These are phyloP conservation scores for Drosophila albomicans DNA, from an alignment of 1,140 invertebrate genomes.

Conservation along the genomic window DNA sequence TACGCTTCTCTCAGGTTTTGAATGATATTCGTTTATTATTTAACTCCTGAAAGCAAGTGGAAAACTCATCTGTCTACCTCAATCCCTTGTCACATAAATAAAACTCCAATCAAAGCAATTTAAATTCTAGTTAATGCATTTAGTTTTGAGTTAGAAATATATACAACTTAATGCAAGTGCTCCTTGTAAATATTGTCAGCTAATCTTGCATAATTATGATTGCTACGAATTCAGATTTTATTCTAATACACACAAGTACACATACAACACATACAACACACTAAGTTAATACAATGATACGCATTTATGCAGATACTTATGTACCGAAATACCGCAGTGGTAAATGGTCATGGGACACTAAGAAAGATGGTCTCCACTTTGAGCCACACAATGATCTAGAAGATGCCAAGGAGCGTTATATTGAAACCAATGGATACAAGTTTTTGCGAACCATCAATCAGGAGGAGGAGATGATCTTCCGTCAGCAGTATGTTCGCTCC, in stretches of 20 bases:
- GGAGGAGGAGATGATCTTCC: conserved; percentile 72
- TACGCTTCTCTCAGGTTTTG: no score
- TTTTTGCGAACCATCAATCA: conserved; percentile 66
- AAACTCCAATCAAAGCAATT: no score
- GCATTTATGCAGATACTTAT: conserved; percentile 54
- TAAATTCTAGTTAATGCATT: no score
- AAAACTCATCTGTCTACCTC: no score
- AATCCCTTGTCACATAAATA: no score
- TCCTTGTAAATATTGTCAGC: no score
- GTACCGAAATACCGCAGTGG: conserved; percentile 64
- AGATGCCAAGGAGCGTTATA: conserved; percentile 49
- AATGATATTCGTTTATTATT: no score
- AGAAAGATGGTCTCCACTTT: conserved; percentile 58
- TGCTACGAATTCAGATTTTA: background rate
- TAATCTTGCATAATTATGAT: no score
- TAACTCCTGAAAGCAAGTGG: no score
- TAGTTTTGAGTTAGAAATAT: no score
- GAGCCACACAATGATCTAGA: conserved; percentile 54
- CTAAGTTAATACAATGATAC: conserved; percentile 43
- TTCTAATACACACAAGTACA: background rate
- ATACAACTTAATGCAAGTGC: no score
- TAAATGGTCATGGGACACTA: conserved; percentile 65
- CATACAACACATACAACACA: background rate
- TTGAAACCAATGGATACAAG: conserved; percentile 60
- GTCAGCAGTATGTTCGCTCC: conserved; percentile 53